Conservation (phyloP, 35 echinoderm and acorn worm genomes). For the Ophioderma brevispina region DNA sequence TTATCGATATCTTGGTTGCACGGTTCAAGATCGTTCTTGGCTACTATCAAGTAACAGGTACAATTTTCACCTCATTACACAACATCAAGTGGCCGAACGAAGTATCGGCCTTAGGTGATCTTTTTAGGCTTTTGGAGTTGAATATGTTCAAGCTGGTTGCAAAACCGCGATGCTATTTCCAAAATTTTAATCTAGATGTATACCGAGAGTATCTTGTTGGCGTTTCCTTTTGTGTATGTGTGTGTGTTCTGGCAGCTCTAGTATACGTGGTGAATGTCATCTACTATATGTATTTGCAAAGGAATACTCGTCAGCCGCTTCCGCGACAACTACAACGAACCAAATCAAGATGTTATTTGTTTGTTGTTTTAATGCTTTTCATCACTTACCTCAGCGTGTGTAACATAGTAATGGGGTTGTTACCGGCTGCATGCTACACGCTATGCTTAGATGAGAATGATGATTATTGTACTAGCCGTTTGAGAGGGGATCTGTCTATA, state of each 20-base stretch:
- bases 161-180: constrained; percentile 27
- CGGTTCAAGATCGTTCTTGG: constrained; percentile 24
- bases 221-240: not conserved
- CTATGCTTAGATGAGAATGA: constrained; percentile 23
- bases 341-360: not conserved
- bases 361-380: constrained; percentile 40
- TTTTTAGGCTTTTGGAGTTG: constrained; percentile 20
- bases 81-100: constrained; percentile 9
- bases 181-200: constrained; percentile 2
- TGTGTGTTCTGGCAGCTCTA: not conserved
- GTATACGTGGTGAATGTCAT: not conserved
- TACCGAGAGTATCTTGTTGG: constrained; percentile 20
- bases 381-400: constrained; percentile 19
- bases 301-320: not conserved
- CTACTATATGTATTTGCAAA: no score
- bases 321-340: not conserved
- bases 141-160: constrained; percentile 15
- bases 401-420: constrained; percentile 1
- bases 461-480: not conserved
- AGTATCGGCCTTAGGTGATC: not conserved
- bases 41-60: constrained; percentile 21
- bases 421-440: constrained; percentile 6
- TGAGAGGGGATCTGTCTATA: constrained; percentile 23
- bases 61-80: constrained; percentile 33
- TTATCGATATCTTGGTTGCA: not conserved